Conservation (phyloP, 2,797 vertebrate species). For the Podarcis lilfordi region DNA sequence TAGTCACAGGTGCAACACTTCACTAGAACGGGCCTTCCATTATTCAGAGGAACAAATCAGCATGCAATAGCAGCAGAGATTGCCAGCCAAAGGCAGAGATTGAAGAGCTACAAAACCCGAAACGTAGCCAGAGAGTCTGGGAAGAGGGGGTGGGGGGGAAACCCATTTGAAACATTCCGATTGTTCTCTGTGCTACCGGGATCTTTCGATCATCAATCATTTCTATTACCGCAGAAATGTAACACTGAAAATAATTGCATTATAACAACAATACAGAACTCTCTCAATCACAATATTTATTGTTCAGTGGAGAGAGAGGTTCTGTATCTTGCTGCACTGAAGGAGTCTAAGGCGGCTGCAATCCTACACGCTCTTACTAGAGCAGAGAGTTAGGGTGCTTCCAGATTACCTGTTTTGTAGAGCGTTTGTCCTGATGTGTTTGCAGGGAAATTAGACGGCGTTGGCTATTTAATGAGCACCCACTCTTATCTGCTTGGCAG, state of each 20-base stretch:
- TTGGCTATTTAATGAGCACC: too few species aligned
- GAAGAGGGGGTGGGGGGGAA: not conserved
- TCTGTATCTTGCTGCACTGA: not conserved
- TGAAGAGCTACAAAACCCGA: not conserved
- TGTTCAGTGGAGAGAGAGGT: not conserved
- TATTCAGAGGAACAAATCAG: not conserved
- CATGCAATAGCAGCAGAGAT: not conserved
- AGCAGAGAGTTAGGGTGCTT: not conserved
- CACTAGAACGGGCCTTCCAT: not conserved
- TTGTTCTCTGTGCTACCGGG: not conserved
- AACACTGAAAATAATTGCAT: not conserved
- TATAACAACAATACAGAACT: conserved; percentile 3
- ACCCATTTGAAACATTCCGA: not conserved
- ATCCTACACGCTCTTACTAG: not conserved
- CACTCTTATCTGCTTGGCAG: too few species aligned
- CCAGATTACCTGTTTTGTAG: too few species aligned
- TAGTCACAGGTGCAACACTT: not conserved
- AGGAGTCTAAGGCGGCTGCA: not conserved
- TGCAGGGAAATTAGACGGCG: too few species aligned
- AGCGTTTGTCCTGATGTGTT: too few species aligned
- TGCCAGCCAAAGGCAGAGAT: not conserved
- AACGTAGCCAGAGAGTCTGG: not conserved
- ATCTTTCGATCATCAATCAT: not conserved
- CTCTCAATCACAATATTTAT: not conserved
- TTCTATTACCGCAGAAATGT: not conserved